Conservation (phyloP, 2,797 vertebrate genomes). For the Orestias chungarensis region DNA sequence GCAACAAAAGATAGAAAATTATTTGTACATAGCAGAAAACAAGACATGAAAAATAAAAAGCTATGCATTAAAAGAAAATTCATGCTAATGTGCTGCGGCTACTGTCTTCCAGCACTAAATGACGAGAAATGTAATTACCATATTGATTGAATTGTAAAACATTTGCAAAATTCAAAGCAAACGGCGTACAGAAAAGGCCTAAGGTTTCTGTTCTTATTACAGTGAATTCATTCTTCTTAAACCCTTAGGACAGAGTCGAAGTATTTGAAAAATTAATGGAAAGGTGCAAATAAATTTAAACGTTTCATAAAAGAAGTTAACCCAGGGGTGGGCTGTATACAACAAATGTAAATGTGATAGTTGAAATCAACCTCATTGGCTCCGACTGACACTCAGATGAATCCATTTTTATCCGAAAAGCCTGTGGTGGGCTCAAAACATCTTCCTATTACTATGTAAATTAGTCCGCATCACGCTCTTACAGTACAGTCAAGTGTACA, state of each 20-base stretch:
- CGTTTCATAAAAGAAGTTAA: constrained; percentile 10
- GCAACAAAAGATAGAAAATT: background rate
- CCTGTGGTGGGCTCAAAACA: constrained; percentile 31
- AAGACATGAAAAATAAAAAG: background rate
- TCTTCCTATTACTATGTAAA: constrained; percentile 56
- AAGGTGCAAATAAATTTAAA: constrained; percentile 7
- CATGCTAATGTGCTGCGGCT: constrained; percentile 2
- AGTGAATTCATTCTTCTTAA: background rate
- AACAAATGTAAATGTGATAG: constrained; percentile 10
- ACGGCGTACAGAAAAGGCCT: constrained; percentile 15
- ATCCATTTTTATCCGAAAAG: constrained; percentile 29
- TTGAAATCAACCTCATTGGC: constrained; percentile 21
- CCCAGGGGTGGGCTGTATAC: constrained; percentile 2
- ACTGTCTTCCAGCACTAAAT: constrained; percentile 1
- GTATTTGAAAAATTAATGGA: constrained; percentile 21
- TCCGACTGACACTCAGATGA: constrained; percentile 23
- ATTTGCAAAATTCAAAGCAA: constrained; percentile 25
- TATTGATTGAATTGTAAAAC: constrained; percentile 16
- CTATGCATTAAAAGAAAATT: background rate
- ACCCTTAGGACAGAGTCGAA: constrained; percentile 1
- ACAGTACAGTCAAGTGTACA: constrained; percentile 29
- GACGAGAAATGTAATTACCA: constrained; percentile 6
- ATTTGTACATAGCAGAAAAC: background rate
- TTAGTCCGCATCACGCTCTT: constrained; percentile 42
- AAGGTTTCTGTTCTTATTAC: constrained; percentile 15